Evolutionary conservation across 2,888 invertebrate genomes (phyloP), one percentile per base, ranked within the genome.

Genomic region (Rugalucina vietnamica): DNA sequence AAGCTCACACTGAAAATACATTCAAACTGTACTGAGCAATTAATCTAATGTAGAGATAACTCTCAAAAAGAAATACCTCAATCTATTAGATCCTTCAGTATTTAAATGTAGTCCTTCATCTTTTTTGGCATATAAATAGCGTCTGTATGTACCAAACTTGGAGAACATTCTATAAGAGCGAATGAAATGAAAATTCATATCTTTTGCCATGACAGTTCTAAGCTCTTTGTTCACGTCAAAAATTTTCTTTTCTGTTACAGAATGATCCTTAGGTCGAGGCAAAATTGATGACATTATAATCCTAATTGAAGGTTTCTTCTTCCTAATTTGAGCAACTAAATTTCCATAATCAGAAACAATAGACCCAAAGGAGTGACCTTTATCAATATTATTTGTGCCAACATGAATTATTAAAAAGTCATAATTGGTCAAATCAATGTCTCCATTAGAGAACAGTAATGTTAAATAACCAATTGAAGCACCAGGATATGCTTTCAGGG

Each of bases 321-420:
- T 60, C 21, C 29, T 60, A 18, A 24, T 60, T 10, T 10, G 27
- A 29, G 27, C 1, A 29, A 29, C 24, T 14, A 60, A 29, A 60
- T 60, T 60, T 10, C 60, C 60, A 60, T 27, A 60, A 27, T 60
- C 60, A 4, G 60, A 60, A 60, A 76, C 43, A 69, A 76, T 65
- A 39, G 24, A 24, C 29, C 24, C 49, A 49, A 57, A 57, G 12
- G 57, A 27, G 29, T 27, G 8, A 57, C 57, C 21, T 5, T 57
- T 57, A n/a, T 57, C 27, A 24, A 57, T 57, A 27, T 24, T 29
- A 27, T 57, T 57, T 3, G 57, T 57, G 24, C 57, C 57, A 24
- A 57, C 57, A 57, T 57, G 57, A 27, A 57, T 5, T 10, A 57
- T 57, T 1, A 57, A 10, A 57, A 8, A 57, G 27, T 57, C 57